Conservation (phyloP, 2,888 invertebrate genomes). For the Steinernema hermaphroditum region DNA sequence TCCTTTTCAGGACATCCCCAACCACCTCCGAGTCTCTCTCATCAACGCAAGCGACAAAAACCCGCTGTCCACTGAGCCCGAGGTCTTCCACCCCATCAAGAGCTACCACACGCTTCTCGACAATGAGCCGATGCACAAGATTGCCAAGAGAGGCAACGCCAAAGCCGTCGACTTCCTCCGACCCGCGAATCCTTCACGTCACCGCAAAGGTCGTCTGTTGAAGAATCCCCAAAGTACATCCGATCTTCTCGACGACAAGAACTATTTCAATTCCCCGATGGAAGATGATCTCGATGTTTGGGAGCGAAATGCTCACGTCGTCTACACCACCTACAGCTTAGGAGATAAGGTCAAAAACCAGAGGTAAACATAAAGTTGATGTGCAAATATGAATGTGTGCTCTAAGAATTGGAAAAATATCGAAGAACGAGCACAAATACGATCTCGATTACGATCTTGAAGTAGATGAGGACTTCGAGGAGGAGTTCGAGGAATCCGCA, state of each 20-base stretch:
- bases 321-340: slow-evolving; percentile 1
- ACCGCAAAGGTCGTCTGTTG: neutral
- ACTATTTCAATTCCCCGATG: slow-evolving; percentile 18
- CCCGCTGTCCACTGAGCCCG: neutral
- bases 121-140: slow-evolving; percentile 3
- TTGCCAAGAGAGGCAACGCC: slow-evolving; percentile 3
- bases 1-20: neutral
- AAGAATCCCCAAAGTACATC: neutral
- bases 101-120: slow-evolving; percentile 6
- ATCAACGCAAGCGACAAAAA: neutral
- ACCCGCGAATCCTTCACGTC: neutral
- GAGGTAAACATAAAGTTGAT: neutral
- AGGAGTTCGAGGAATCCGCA: neutral
- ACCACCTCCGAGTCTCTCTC: slow-evolving; percentile 6
- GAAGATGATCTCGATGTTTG: neutral
- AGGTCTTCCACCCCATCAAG: neutral
- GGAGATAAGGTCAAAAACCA: neutral
- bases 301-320: slow-evolving; percentile 13
- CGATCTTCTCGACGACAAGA: slow-evolving; percentile 9
- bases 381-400: neutral
- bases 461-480: neutral
- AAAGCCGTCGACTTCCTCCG: slow-evolving; percentile 16
- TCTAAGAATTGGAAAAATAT: neutral
- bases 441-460: neutral
- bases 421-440: neutral